Percentiles rank a stretch among this genome's conserved stretches.
Conservation (phyloP, 2,113 vertebrate genomes). For the Salvelinus alpinus region DNA sequence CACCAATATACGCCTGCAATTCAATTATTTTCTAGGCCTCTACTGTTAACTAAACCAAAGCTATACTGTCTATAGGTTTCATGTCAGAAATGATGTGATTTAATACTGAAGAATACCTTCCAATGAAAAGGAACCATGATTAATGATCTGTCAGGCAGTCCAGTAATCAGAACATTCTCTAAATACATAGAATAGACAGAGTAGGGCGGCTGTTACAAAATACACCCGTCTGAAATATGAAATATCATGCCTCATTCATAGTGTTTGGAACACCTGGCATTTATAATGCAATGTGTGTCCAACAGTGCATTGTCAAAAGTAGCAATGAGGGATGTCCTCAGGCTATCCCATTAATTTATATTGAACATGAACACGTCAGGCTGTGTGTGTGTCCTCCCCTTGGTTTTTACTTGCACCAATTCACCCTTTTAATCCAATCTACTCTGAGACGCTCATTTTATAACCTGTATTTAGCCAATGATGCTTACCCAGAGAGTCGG, state of each 20-base stretch:
- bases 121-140: slow-evolving; percentile 33
- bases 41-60: too few relatives aligned
- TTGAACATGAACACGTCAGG: slow-evolving; percentile 53
- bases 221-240: slow-evolving; percentile 20
- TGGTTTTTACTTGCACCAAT: slow-evolving; percentile 15
- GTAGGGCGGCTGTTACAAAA: slow-evolving; percentile 4
- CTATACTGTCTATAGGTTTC: too few relatives aligned
- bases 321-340: slow-evolving; percentile 52
- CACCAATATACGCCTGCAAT: too few relatives aligned
- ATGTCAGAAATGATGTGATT: too few relatives aligned
- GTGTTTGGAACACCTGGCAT: slow-evolving; percentile 48
- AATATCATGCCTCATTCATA: slow-evolving; percentile 50
- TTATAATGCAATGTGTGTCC: slow-evolving; percentile 58
- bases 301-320: slow-evolving; percentile 54
- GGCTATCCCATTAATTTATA: slow-evolving; percentile 60
- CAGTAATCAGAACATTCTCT: slow-evolving; percentile 14
- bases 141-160: slow-evolving; percentile 19
- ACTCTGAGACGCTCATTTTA: not conserved
- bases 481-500: not conserved
- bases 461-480: too few relatives aligned
- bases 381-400: not conserved
- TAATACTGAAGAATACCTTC: too few relatives aligned
- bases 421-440: not conserved
- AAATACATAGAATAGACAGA: slow-evolving; percentile 28
- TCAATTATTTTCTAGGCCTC: too few relatives aligned